Base-by-base conservation (phyloP, 2,797 vertebrate species). In the Amphiprion clarkii region DNA sequence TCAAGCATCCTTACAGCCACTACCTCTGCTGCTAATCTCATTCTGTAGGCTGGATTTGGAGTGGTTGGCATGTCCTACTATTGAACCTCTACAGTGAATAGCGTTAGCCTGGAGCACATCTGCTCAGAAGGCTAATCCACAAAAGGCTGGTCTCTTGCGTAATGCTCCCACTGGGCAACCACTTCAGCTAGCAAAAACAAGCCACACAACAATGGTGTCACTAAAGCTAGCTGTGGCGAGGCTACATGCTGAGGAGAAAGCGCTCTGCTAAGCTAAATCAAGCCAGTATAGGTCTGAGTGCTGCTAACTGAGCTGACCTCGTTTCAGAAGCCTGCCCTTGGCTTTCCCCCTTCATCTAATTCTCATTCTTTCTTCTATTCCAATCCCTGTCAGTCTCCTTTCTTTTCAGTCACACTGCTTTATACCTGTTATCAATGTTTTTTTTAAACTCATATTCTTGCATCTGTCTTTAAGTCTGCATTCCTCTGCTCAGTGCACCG, bases 121-220 rank as follows among this genome's bases (percentile, higher is more conserved):
- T 88, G 89, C 79, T 85, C 82, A 84, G 71, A 69, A 58, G 74
- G 83, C 74, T 87, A 77, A 85, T 88, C 86, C 88, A 88, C 76
- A 86, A 88, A 83, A 78, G 72, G 77, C 81, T 59, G 54, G 55
- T 67, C 55, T 44, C 62, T 81, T 75, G 82, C 78, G 71, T 85
- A 83, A 86, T 64, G 73, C 67, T 55, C 70, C 78, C 76, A 63
- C 75, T 19, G 78, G 73, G 71, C 71, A 40, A 40, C 72, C 76
- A 25, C 78, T 86, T 80, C 67, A 81, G 53, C 79, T 75, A 78
- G 74, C 79, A 83, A 55, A 74, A 77, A 77, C 79, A 64, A 60
- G 52, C 65, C 54, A 4, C 3, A 27, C 68, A 67, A 82, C 83
- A 86, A 71, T 72, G 21, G 71, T 13, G 71, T 51, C 0, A 48